phyloP scores from a whole-genome alignment of 2,797 vertebrate genomes.

The Acrocephalus scirpaceus region DNA sequence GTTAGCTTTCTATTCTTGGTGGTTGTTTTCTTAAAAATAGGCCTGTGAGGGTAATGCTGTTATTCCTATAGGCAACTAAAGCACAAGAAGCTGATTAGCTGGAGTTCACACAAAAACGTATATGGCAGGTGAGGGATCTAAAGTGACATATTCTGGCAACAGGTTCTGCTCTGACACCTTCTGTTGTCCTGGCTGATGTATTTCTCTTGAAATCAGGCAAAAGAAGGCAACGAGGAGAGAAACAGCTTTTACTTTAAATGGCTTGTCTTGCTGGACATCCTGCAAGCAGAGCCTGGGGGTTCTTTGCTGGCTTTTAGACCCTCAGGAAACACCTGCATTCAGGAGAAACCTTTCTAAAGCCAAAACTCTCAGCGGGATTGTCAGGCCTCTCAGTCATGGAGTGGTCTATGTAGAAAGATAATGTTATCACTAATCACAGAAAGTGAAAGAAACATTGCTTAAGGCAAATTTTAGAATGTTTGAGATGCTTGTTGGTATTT shows the following conservation, averaged over 20 bases:
- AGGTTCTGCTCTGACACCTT: not conserved
- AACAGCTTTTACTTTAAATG: not conserved
- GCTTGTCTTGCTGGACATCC: not conserved
- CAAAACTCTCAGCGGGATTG: not conserved
- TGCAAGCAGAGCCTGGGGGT: not conserved
- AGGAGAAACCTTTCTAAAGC: not conserved
- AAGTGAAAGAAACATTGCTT: constrained; percentile 4
- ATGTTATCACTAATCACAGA: not conserved
- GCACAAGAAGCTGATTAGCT: not conserved
- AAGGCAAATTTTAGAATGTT: constrained; percentile 55
- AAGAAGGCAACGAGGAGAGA: not conserved
- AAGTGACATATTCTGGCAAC: not conserved
- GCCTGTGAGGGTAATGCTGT: not conserved
- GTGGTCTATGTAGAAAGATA: not conserved
- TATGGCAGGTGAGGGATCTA: not conserved
- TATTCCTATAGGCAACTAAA: not conserved
- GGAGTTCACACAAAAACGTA: not conserved
- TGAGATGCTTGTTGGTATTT: constrained; percentile 48
- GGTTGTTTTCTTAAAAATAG: not conserved
- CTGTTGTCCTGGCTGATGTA: not conserved
- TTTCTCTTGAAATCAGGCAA: constrained; percentile 6
- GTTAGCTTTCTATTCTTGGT: not conserved
- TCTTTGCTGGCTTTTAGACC: not conserved
- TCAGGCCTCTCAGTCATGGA: not conserved
- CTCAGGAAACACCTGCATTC: constrained; percentile 30